These are phyloP conservation scores for Falco rusticolus DNA, from an alignment of 2,797 vertebrate species.

Conservation along the genomic window DNA sequence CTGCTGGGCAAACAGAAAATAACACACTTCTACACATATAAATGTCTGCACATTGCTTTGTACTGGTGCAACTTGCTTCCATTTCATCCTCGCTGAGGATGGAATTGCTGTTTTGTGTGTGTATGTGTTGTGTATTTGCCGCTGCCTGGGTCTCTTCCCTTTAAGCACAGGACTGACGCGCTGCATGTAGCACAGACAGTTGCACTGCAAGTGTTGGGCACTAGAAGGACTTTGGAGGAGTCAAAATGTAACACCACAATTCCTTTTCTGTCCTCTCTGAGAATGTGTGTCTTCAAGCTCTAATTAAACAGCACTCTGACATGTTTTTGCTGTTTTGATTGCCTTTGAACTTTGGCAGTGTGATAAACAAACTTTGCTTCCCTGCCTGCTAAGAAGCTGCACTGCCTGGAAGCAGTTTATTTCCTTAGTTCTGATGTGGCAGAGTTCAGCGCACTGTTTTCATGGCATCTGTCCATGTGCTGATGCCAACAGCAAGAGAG, in stretches of 20 bases:
- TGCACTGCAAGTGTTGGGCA: background rate
- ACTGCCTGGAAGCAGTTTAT: background rate
- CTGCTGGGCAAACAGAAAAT: background rate
- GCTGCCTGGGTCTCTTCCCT: background rate
- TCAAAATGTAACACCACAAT: background rate
- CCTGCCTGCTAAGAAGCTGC: background rate
- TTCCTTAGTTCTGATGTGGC: background rate
- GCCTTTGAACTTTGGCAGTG: slow-evolving; percentile 29
- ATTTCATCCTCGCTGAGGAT: background rate
- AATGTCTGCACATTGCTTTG: background rate
- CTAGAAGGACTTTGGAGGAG: background rate
- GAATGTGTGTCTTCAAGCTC: background rate
- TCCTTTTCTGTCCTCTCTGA: background rate
- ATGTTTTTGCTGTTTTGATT: slow-evolving; percentile 11
- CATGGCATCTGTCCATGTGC: background rate
- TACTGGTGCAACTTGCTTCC: background rate
- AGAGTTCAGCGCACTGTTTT: background rate
- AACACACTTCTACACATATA: background rate
- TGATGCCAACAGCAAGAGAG: background rate
- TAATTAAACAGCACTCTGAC: slow-evolving; percentile 19
- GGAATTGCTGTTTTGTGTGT: background rate
- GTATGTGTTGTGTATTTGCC: background rate
- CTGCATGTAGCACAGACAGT: background rate
- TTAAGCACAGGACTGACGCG: background rate
- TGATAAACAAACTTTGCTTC: slow-evolving; percentile 24